Evolutionary conservation across 2,797 vertebrate species (phyloP), one percentile per base, ranked within the genome.

Genomic region (Typhlichthys eigenmanni): DNA sequence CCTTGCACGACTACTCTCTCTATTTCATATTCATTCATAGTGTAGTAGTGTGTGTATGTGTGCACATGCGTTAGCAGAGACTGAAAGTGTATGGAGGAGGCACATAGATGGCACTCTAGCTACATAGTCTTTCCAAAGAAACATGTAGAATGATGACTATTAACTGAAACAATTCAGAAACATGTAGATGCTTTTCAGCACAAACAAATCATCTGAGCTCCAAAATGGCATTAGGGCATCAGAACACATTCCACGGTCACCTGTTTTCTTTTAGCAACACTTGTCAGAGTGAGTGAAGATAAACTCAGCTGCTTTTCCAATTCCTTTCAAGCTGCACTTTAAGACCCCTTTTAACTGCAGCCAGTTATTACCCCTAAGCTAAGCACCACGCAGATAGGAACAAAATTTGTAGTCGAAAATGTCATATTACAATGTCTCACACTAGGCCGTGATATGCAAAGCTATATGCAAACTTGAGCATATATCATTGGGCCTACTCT

Each of bases 301-400:
- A 83, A 88, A 87, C 83, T 77, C 90, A 91, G 90, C 90, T 91
- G 88, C 88, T 91, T 89, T 86, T 82, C 69, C 64, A 80, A 84
- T 88, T 87, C 68, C 85, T 83, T 88, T 85, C 78, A 85, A 75
- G 72, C 75, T 81, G 85, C 81, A 83, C 87, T 88, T 86, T 80
- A 70, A 13, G 38, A 81, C 78, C 81, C 60, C 72, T 79, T 84
- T 85, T 82, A 86, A 87, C 79, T 85, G 68, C 71, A 56, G 81
- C 70, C 75, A 72, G 74, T 66, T 72, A 79, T 79, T 71, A 57
- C 64, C 73, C 66, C 67, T 74, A 75, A 80, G 83, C 79, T 71
- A 29, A 29, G 24, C 76, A 81, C 67, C 75, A 81, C 78, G 81
- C 83, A 82, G 72, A 75, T 76, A 69, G 72, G 71, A 81, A 43